phyloP scores from a whole-genome alignment of 53 echinoderm and acorn worm species.

The Crossaster papposus region DNA sequence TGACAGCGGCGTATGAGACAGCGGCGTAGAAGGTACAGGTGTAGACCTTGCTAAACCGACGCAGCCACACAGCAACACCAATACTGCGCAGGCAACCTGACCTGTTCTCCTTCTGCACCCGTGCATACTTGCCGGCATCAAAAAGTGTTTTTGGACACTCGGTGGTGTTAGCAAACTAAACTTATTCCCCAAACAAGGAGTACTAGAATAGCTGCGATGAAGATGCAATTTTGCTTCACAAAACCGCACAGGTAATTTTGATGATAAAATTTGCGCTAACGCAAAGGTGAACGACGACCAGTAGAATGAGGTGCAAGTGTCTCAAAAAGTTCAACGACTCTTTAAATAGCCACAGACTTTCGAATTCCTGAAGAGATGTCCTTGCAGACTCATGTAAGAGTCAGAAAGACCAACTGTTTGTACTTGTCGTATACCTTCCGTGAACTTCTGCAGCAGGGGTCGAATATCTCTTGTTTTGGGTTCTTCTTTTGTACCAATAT shows the following conservation, averaged over 20 bases:
- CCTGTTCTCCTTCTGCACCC: neutral
- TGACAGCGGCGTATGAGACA: neutral
- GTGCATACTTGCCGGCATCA: conserved; percentile 7
- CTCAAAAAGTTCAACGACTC: neutral
- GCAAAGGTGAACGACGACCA: neutral
- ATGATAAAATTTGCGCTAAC: neutral
- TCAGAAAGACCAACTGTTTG: neutral
- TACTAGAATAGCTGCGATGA: neutral
- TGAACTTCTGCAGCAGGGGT: neutral
- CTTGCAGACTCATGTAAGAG: neutral
- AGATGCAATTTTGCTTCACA: neutral
- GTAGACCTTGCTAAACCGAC: conserved; percentile 1
- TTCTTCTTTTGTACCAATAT: neutral
- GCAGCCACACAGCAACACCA: neutral
- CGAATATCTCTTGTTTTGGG: neutral
- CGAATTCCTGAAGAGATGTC: neutral
- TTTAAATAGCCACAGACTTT: neutral
- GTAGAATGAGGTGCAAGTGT: neutral
- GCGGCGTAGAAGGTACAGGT: neutral
- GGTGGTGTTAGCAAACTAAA: neutral
- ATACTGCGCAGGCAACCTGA: neutral
- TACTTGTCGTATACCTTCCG: neutral
- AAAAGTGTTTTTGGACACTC: neutral
- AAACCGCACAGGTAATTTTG: neutral
- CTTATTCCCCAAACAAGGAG: neutral